These are phyloP conservation scores for Oreotrochilus melanogaster DNA, from an alignment of 2,113 vertebrate genomes.

Conservation along the genomic window DNA sequence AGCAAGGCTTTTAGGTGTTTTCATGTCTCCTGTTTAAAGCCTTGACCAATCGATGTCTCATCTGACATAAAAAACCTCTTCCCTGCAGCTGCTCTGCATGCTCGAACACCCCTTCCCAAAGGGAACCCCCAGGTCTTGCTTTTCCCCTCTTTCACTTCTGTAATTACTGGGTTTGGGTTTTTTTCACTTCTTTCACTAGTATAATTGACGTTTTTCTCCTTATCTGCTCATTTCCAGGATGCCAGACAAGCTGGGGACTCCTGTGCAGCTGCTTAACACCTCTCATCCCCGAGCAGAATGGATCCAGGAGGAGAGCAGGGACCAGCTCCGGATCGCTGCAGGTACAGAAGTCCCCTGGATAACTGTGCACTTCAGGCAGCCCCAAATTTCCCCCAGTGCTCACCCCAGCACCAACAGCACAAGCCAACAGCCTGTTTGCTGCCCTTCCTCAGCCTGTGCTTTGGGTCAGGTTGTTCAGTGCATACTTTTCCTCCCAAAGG, in stretches of 20 bases:
- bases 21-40: not conserved
- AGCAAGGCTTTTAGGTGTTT: not conserved
- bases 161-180: not conserved
- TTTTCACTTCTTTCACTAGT: not conserved
- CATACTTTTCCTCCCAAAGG: fast-evolving
- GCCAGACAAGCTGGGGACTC: not conserved
- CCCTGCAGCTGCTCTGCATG: not conserved
- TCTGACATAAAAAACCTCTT: not conserved
- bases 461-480: not conserved
- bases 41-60: not conserved
- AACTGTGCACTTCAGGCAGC: not conserved
- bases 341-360: not conserved
- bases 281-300: fast-evolving
- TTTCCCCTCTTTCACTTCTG: not conserved
- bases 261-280: not conserved
- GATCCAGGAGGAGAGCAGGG: not conserved
- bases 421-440: not conserved
- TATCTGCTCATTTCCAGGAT: fast-evolving
- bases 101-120: not conserved
- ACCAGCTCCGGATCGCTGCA: fast-evolving
- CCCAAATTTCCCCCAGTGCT: not conserved
- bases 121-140: not conserved
- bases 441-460: not conserved
- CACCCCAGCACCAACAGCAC: not conserved
- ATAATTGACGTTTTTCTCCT: not conserved